A percentile compares a stretch with the other conserved stretches of the same genome.
These are phyloP conservation scores for Ptychoptera contaminata DNA, from an alignment of 2,888 invertebrate species.

Conservation along the genomic window DNA sequence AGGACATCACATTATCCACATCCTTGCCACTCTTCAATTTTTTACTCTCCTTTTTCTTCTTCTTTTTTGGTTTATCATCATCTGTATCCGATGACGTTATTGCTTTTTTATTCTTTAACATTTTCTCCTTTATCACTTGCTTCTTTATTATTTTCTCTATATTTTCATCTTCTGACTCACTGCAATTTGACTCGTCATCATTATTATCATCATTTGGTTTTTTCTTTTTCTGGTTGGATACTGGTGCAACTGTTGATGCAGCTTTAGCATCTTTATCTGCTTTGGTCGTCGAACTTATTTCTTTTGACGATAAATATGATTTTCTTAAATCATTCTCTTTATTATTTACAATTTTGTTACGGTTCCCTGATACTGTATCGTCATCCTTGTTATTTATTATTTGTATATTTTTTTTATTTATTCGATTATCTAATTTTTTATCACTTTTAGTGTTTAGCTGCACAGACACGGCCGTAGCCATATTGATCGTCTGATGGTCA, in stretches of 20 bases:
- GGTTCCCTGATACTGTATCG: too few relatives aligned
- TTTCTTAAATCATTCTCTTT: too few relatives aligned
- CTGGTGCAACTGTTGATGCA: neutral
- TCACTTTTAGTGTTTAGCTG: too few relatives aligned
- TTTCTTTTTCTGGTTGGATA: neutral
- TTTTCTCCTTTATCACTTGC: slow-evolving; percentile 21
- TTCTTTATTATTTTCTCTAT: slow-evolving; percentile 21
- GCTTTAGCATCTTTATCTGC: neutral
- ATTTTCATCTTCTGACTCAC: slow-evolving; percentile 22
- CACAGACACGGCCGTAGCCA: too few relatives aligned
- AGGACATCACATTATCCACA: slow-evolving; percentile 37
- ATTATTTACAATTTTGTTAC: too few relatives aligned
- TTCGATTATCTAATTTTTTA: too few relatives aligned
- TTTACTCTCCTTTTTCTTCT: slow-evolving; percentile 32
- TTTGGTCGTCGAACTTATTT: too few relatives aligned
- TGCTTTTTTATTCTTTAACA: slow-evolving; percentile 8
- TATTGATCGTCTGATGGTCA: slow-evolving; percentile 15
- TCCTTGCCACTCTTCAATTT: slow-evolving; percentile 25
- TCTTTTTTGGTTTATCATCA: slow-evolving; percentile 31
- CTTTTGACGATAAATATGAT: too few relatives aligned
- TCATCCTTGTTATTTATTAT: too few relatives aligned
- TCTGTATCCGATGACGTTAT: slow-evolving; percentile 13
- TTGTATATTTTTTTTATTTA: too few relatives aligned
- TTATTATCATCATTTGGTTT: neutral
- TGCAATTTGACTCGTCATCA: slow-evolving; percentile 10